phyloP scores from a whole-genome alignment of 2,888 invertebrate species.

The Phragmatobia fuliginosa region DNA sequence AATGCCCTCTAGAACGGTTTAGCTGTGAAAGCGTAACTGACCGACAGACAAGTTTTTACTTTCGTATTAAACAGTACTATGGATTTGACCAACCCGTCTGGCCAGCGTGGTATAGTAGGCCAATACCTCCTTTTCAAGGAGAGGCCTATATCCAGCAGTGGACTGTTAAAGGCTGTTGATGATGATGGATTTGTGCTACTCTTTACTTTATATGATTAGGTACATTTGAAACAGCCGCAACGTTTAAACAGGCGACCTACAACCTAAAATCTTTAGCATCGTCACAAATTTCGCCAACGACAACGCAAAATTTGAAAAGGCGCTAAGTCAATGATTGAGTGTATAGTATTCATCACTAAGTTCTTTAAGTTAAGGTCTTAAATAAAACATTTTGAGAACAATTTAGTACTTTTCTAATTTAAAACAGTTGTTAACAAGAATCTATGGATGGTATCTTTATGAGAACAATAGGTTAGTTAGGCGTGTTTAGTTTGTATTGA shows the following conservation, averaged over 20 bases:
- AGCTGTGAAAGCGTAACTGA: no score
- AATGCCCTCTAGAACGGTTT: no score
- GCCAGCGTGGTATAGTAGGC: no score
- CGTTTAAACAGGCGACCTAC: background rate
- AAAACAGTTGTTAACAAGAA: background rate
- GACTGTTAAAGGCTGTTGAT: no score
- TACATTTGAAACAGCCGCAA: no score
- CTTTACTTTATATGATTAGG: no score
- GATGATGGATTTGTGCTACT: no score
- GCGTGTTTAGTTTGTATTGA: slow-evolving; percentile 17
- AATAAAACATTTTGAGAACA: background rate
- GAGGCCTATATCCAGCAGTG: no score
- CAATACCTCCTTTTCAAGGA: no score
- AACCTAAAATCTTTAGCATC: background rate
- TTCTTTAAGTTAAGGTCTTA: background rate
- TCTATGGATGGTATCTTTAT: background rate
- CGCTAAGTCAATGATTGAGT: background rate
- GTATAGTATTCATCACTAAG: background rate
- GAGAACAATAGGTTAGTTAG: slow-evolving; percentile 35
- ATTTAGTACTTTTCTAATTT: background rate
- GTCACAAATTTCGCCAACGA: background rate
- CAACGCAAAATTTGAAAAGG: background rate
- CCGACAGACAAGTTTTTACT: no score
- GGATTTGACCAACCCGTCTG: no score
- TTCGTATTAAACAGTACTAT: no score